phyloP scores from a whole-genome alignment of 2,113 vertebrate genomes.

The Ageneiosus marmoratus region DNA sequence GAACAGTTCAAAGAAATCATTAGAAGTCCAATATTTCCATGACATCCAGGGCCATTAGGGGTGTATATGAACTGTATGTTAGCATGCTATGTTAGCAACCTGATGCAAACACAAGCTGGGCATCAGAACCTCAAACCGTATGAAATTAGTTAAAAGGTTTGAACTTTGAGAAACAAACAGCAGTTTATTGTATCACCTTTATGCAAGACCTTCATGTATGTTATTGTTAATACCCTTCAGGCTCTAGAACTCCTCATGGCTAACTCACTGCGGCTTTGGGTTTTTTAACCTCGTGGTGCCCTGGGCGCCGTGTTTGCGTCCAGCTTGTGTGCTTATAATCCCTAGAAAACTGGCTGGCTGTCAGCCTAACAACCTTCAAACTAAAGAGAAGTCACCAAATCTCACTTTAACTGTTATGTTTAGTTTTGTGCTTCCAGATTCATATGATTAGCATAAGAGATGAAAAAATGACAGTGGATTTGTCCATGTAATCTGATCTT shows the following conservation, averaged over 20 bases:
- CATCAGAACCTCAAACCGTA: neutral
- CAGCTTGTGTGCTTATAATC: conserved; percentile 15
- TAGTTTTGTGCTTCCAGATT: neutral
- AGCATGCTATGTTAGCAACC: neutral
- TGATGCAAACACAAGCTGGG: neutral
- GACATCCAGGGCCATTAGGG: neutral
- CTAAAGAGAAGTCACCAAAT: neutral
- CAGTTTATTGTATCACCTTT: neutral
- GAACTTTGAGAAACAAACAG: neutral
- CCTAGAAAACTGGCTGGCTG: neutral
- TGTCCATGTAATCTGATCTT: neutral
- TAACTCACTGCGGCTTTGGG: neutral
- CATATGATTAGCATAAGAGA: neutral
- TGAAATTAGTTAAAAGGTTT: neutral
- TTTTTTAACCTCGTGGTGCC: neutral
- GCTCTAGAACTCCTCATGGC: neutral
- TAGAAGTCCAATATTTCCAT: no score
- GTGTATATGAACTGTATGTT: neutral
- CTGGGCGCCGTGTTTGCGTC: neutral
- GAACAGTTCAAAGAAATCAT: no score
- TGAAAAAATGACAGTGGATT: neutral
- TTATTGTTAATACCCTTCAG: neutral
- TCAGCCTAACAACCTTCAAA: neutral
- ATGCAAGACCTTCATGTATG: neutral
- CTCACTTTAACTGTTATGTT: neutral